Evolutionary conservation across 1,140 invertebrate species (phyloP).

Genomic region (Papilio aristodemus): DNA sequence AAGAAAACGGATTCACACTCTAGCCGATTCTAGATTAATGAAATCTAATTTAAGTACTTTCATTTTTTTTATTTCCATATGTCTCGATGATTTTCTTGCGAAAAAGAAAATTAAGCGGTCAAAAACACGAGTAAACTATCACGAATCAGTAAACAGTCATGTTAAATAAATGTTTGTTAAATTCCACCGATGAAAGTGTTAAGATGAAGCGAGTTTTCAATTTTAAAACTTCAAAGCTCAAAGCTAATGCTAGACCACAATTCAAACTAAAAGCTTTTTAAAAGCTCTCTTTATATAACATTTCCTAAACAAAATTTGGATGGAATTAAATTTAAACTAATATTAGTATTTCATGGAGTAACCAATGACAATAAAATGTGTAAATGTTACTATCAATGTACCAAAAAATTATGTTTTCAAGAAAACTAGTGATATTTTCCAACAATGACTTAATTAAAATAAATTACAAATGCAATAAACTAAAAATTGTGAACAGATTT

Average conservation of each 20-base stretch:
- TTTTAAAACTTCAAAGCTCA: conserved; percentile 19
- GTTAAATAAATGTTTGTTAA: background rate
- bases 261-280: conserved; percentile 22
- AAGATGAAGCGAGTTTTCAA: background rate
- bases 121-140: background rate
- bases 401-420: no score
- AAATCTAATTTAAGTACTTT: no score
- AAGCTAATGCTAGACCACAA: conserved; percentile 4
- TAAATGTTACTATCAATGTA: no score
- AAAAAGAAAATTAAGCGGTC: background rate
- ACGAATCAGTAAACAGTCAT: background rate
- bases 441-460: no score
- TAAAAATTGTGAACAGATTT: no score
- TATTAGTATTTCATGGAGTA: background rate
- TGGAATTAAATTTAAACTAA: no score
- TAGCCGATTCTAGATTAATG: no score
- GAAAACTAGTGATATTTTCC: no score
- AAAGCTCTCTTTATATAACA: background rate
- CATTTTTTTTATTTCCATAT: no score
- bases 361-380: no score
- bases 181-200: background rate
- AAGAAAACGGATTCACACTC: background rate
- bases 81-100: no score
- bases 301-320: background rate
- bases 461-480: no score